phyloP scores from a whole-genome alignment of 2,888 invertebrate species.

The Sylvicola cinctus region DNA sequence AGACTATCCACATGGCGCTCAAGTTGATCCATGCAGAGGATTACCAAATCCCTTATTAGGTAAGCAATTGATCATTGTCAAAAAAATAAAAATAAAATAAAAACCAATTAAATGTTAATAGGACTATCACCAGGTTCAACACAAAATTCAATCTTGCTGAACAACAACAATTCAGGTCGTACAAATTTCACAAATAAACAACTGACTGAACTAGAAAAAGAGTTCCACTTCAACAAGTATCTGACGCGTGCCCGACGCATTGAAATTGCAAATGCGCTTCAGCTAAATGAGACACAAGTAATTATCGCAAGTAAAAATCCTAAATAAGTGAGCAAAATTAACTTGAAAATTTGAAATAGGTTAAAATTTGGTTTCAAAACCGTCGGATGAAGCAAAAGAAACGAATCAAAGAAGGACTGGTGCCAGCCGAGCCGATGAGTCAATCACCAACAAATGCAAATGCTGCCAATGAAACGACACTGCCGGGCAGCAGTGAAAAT shows the following conservation, averaged over 20 bases:
- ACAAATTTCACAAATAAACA: constrained; percentile 99
- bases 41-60: constrained; percentile 10
- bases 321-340: constrained; percentile 11
- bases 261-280: constrained; percentile 90
- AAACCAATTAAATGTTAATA: constrained; percentile 11
- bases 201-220: constrained; percentile 95
- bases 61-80: not conserved
- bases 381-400: constrained; percentile 97
- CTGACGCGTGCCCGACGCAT: constrained; percentile 89
- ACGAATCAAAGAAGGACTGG: constrained; percentile 80
- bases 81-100: not conserved
- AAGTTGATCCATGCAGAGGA: constrained; percentile 20
- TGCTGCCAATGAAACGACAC: constrained; percentile 13
- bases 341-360: constrained; percentile 18
- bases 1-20: constrained; percentile 27
- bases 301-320: constrained; percentile 21
- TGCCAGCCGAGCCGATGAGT: constrained; percentile 35
- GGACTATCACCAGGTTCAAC: constrained; percentile 13
- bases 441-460: constrained; percentile 24
- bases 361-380: constrained; percentile 98
- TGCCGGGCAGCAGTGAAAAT: constrained; percentile 42
- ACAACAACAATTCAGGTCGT: constrained; percentile 67
- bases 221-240: constrained; percentile 99
- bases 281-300: constrained; percentile 87
- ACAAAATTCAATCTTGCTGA: constrained; percentile 17